These are phyloP conservation scores for Mimachlamys varia DNA, from an alignment of 2,888 invertebrate species.

Conservation along the genomic window DNA sequence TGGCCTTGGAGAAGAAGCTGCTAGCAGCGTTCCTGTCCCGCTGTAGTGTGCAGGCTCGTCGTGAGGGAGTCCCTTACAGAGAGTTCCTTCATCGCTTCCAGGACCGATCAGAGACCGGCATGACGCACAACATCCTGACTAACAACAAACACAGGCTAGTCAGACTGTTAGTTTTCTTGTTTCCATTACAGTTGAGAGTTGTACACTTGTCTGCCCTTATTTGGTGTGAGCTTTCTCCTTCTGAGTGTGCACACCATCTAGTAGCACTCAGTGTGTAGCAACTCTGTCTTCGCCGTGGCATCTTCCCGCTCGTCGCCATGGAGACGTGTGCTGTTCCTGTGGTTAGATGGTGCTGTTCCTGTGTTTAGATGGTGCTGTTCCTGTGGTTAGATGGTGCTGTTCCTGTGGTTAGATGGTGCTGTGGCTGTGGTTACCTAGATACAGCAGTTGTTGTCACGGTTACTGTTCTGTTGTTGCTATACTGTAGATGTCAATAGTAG, in stretches of 20 bases:
- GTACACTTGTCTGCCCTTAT: conserved; percentile 39
- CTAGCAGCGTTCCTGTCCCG: conserved; percentile 79
- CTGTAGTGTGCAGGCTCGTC: conserved; percentile 74
- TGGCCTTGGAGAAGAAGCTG: conserved; percentile 76
- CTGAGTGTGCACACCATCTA: not conserved
- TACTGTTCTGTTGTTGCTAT: not conserved
- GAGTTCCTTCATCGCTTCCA: conserved; percentile 81
- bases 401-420: not conserved
- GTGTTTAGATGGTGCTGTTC: too few relatives aligned
- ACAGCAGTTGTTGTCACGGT: not conserved
- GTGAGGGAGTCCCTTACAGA: conserved; percentile 77
- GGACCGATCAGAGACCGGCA: conserved; percentile 79
- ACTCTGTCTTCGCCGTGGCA: not conserved
- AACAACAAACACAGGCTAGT: conserved; percentile 78
- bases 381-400: conserved; percentile 2
- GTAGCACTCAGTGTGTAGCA: conserved; percentile 24
- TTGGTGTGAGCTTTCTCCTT: conserved; percentile 42
- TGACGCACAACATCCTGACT: conserved; percentile 79
- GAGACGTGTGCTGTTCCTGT: conserved; percentile 16
- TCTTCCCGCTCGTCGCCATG: not conserved
- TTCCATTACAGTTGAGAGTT: conserved; percentile 45
- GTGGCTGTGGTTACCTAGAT: not conserved
- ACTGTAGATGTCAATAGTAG: too few relatives aligned
- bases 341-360: not conserved
- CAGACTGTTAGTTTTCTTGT: conserved; percentile 60